Evolutionary conservation across 2,888 invertebrate genomes (phyloP).

Genomic region (Lithophane ornitopus): DNA sequence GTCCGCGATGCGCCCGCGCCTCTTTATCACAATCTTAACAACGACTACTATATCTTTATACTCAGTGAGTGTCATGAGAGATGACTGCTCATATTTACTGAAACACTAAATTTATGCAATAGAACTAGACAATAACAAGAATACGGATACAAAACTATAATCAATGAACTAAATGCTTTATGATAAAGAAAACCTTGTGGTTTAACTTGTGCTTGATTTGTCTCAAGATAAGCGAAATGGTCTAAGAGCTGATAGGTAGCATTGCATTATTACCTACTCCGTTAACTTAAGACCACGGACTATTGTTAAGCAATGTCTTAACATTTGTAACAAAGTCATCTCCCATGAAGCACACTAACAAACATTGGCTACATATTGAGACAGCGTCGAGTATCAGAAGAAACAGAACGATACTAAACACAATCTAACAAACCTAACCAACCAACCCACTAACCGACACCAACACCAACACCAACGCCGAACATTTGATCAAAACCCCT

Average conservation of each 20-base stretch:
- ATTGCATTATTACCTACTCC: background rate
- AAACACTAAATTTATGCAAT: background rate
- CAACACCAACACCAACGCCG: conserved; percentile 69
- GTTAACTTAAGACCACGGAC: background rate
- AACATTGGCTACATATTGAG: conserved; percentile 52
- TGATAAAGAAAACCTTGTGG: background rate
- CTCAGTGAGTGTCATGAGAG: conserved; percentile 41
- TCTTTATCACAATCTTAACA: conserved; percentile 84
- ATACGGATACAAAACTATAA: background rate
- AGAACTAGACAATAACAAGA: conserved; percentile 29
- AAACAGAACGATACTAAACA: conserved; percentile 68
- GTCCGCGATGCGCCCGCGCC: conserved; percentile 79
- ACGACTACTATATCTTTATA: conserved; percentile 73
- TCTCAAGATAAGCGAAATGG: background rate
- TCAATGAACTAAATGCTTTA: background rate
- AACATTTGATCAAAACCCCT: conserved; percentile 84
- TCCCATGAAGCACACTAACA: conserved; percentile 31
- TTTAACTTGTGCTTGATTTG: background rate
- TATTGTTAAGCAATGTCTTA: background rate
- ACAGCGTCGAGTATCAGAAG: conserved; percentile 60
- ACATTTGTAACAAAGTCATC: conserved; percentile 5
- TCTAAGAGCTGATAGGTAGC: background rate
- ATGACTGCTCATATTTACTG: background rate
- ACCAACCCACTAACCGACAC: conserved; percentile 75
- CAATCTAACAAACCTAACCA: conserved; percentile 77